Evolutionary conservation across 2,113 vertebrate genomes (phyloP).

Genomic region (Propithecus coquereli): DNA sequence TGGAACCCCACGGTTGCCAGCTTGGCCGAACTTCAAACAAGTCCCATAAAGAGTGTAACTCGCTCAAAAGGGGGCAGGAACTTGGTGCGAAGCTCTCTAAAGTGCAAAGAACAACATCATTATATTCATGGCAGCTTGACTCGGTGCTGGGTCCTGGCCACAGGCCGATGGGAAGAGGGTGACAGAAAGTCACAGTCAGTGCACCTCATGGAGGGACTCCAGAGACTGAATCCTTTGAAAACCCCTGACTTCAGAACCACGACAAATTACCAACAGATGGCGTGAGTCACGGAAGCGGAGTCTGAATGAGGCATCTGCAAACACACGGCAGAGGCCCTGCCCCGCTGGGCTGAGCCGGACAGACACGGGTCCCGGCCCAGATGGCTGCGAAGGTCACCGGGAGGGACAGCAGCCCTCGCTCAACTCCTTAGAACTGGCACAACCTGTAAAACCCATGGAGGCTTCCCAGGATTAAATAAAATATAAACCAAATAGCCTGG

Average conservation of each 20-base stretch:
- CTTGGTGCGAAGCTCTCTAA: constrained; percentile 59
- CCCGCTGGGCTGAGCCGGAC: background rate
- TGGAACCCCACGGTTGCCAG: constrained; percentile 79
- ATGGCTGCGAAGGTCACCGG: constrained; percentile 70
- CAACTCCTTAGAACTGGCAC: constrained; percentile 33
- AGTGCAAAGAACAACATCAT: constrained; percentile 53
- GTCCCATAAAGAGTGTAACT: constrained; percentile 74
- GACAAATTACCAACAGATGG: constrained; percentile 66
- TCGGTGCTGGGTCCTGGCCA: constrained; percentile 46
- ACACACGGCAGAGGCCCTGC: constrained; percentile 18
- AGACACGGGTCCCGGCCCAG: constrained; percentile 26
- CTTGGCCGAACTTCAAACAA: constrained; percentile 80
- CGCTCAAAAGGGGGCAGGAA: constrained; percentile 69
- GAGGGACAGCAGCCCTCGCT: constrained; percentile 53
- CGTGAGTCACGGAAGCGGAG: background rate
- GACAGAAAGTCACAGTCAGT: background rate
- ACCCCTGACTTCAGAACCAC: constrained; percentile 48
- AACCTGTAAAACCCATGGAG: background rate
- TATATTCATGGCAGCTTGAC: constrained; percentile 40
- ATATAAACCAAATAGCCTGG: background rate
- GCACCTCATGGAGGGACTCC: constrained; percentile 5
- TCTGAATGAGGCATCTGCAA: constrained; percentile 59
- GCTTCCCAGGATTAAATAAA: background rate
- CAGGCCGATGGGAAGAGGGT: background rate
- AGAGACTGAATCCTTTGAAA: constrained; percentile 52